Evolutionary conservation across 2,797 vertebrate species (phyloP).

Genomic region (Oophaga sylvatica): DNA sequence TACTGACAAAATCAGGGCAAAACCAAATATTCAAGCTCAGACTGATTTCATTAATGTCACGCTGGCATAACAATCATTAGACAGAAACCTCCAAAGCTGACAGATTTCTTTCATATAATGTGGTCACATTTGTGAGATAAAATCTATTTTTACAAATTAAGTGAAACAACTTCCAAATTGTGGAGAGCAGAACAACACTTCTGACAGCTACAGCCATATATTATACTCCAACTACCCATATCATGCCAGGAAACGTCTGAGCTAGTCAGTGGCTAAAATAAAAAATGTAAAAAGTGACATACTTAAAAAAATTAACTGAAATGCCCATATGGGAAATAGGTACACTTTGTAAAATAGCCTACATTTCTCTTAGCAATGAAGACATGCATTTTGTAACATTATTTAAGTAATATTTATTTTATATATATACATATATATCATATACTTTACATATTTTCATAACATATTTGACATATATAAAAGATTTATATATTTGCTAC

Average conservation of each 20-base stretch:
- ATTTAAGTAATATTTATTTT: not conserved
- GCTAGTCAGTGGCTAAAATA: not conserved
- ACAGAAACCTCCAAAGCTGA: not conserved
- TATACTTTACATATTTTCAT: no score
- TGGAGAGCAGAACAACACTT: not conserved
- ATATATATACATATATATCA: no score
- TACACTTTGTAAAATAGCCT: no score
- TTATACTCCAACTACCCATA: not conserved
- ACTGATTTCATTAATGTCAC: conserved; percentile 12
- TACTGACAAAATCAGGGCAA: not conserved
- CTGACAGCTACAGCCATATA: not conserved
- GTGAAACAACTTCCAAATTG: not conserved
- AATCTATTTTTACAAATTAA: not conserved
- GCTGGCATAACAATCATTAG: not conserved
- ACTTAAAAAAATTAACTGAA: not conserved
- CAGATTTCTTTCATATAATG: not conserved
- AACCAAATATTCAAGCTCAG: not conserved
- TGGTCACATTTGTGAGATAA: not conserved
- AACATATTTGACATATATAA: no score
- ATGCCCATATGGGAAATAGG: not conserved
- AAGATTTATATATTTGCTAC: not conserved
- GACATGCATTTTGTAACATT: not conserved
- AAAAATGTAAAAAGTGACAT: not conserved
- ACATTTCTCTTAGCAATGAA: not conserved
- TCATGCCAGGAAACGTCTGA: not conserved